A percentile compares a stretch with the other conserved stretches of the same genome.
Evolutionary conservation across 2,888 invertebrate genomes (phyloP).

Genomic region (Periphyllus acericola): DNA sequence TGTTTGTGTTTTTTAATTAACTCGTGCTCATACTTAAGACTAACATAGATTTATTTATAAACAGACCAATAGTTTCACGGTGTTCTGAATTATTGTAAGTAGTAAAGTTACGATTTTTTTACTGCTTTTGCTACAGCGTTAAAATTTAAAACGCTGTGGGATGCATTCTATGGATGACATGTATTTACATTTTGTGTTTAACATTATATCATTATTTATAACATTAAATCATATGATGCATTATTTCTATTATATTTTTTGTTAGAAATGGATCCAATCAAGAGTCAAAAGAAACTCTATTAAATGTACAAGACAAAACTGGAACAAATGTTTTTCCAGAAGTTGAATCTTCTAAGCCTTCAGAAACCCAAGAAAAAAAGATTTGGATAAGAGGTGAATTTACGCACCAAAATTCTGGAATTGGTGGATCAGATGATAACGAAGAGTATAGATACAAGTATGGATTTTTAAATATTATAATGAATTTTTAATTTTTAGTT

Average conservation of each 20-base stretch:
- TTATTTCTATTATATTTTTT: constrained; percentile 23
- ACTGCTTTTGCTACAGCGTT: constrained; percentile 14
- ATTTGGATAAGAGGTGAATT: constrained; percentile 82
- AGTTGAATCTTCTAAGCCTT: constrained; percentile 62
- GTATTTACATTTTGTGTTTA: constrained; percentile 5
- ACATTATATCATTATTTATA: background rate
- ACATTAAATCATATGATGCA: background rate
- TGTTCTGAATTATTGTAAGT: constrained; percentile 24
- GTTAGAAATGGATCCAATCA: constrained; percentile 57
- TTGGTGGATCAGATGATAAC: constrained; percentile 70
- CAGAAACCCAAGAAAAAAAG: constrained; percentile 68
- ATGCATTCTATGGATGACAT: background rate
- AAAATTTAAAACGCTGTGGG: constrained; percentile 8
- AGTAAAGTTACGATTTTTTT: constrained; percentile 17
- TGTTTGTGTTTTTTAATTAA: constrained; percentile 5
- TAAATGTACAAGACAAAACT: background rate
- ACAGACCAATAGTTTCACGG: constrained; percentile 35
- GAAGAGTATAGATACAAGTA: constrained; percentile 67
- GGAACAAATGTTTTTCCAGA: constrained; percentile 3
- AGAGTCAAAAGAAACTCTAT: constrained; percentile 32
- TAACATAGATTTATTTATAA: constrained; percentile 35
- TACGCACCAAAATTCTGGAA: constrained; percentile 78
- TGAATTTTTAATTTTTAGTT: no score
- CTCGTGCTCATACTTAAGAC: background rate
- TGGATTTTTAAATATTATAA: background rate